phyloP scores from a whole-genome alignment of 1,140 invertebrate species.

The Bombus terrestris region DNA sequence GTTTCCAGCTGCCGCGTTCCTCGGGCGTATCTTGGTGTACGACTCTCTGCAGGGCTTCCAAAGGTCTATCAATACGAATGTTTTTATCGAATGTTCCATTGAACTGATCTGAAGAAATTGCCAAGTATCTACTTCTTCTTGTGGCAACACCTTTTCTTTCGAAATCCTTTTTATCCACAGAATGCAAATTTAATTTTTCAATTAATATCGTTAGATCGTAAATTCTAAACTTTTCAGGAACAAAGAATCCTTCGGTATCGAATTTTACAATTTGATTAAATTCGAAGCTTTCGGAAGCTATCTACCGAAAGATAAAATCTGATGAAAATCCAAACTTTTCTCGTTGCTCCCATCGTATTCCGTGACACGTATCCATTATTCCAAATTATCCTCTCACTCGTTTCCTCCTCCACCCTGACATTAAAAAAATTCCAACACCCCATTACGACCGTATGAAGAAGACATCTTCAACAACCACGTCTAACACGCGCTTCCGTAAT shows the following conservation, averaged over 20 bases:
- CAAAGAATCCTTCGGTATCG: no score
- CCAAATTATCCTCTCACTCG: neutral
- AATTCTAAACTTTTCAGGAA: neutral
- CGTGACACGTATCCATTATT: conserved; percentile 5
- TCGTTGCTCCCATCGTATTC: neutral
- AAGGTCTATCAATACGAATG: neutral
- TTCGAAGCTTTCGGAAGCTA: neutral
- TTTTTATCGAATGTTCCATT: neutral
- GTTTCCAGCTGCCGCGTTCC: neutral
- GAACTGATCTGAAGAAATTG: neutral
- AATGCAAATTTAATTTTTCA: neutral
- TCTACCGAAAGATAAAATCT: neutral
- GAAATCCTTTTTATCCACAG: neutral
- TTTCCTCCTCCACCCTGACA: neutral
- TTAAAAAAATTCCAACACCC: neutral
- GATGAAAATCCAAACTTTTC: neutral
- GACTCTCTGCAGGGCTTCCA: neutral
- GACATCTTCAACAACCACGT: neutral
- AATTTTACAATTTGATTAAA: neutral
- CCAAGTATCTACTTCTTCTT: neutral
- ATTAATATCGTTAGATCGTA: neutral
- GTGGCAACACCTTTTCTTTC: neutral
- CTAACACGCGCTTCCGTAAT: conserved; percentile 28
- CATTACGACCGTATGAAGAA: neutral
- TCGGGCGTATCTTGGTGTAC: neutral